Evolutionary conservation across 2,888 invertebrate species (phyloP).

Genomic region (Agriopis aurantiaria): DNA sequence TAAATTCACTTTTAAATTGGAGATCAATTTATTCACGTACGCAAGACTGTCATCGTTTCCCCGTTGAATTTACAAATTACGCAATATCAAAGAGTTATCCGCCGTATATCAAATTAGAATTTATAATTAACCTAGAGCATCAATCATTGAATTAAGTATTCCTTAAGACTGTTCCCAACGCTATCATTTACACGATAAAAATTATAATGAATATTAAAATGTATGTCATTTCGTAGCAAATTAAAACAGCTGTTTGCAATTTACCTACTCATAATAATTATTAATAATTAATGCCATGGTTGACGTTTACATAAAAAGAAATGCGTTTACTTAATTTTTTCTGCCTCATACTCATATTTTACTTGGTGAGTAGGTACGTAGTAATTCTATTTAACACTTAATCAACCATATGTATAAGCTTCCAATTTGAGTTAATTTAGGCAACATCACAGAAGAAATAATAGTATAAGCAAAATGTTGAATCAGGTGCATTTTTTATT

Average conservation of each 20-base stretch:
- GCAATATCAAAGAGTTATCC: slow-evolving; percentile 39
- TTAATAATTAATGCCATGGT: slow-evolving; percentile 11
- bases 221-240: slow-evolving; percentile 32
- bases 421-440: too few relatives aligned
- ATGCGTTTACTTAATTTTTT: too few relatives aligned
- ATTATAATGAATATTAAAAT: slow-evolving; percentile 45
- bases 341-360: background rate
- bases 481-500: too few relatives aligned
- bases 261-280: slow-evolving; percentile 17
- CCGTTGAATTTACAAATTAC: slow-evolving; percentile 50
- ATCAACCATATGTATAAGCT: background rate
- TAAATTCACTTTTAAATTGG: slow-evolving; percentile 57
- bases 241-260: slow-evolving; percentile 17
- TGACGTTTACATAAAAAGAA: slow-evolving; percentile 4
- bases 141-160: slow-evolving; percentile 68
- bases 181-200: slow-evolving; percentile 42
- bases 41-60: slow-evolving; percentile 63
- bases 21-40: slow-evolving; percentile 60
- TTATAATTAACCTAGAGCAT: slow-evolving; percentile 53
- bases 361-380: background rate
- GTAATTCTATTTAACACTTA: background rate
- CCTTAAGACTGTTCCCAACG: slow-evolving; percentile 54
- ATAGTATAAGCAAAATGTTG: too few relatives aligned
- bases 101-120: slow-evolving; percentile 38
- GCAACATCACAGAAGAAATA: too few relatives aligned